These are phyloP conservation scores for Onychostruthus taczanowskii DNA, from an alignment of 2,113 vertebrate species.

Conservation along the genomic window DNA sequence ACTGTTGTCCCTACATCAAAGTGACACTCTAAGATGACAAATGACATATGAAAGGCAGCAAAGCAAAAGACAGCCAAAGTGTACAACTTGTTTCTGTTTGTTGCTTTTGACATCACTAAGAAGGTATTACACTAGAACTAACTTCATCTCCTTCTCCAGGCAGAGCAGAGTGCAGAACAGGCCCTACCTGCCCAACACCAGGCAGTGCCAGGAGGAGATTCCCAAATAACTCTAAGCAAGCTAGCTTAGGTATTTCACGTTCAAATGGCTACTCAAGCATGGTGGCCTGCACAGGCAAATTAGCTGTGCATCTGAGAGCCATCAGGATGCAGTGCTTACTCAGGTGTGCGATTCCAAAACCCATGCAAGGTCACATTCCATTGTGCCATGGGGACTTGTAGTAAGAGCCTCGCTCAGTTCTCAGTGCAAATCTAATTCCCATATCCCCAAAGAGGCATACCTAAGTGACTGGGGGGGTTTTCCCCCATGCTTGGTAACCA, in stretches of 20 bases:
- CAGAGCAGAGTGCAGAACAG: neutral
- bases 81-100: neutral
- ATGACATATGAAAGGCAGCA: neutral
- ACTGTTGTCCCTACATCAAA: neutral
- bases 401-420: neutral
- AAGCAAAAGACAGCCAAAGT: neutral
- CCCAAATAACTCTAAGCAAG: neutral
- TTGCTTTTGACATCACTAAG: neutral
- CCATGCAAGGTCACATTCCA: neutral
- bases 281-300: neutral
- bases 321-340: neutral
- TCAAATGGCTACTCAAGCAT: slow-evolving; percentile 6
- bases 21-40: slow-evolving; percentile 37
- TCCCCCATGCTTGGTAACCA: neutral
- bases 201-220: neutral
- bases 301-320: neutral
- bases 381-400: neutral
- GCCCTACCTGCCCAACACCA: neutral
- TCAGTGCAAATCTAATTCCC: neutral
- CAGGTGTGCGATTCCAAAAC: slow-evolving; percentile 12
- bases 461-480: neutral
- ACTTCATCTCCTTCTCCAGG: neutral
- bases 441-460: accelerated
- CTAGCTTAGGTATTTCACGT: neutral
- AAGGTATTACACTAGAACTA: neutral